A percentile compares a stretch with the other conserved stretches of the same genome.
These are phyloP conservation scores for Silurus lanzhouensis DNA, from an alignment of 2,797 vertebrate genomes.

Conservation along the genomic window DNA sequence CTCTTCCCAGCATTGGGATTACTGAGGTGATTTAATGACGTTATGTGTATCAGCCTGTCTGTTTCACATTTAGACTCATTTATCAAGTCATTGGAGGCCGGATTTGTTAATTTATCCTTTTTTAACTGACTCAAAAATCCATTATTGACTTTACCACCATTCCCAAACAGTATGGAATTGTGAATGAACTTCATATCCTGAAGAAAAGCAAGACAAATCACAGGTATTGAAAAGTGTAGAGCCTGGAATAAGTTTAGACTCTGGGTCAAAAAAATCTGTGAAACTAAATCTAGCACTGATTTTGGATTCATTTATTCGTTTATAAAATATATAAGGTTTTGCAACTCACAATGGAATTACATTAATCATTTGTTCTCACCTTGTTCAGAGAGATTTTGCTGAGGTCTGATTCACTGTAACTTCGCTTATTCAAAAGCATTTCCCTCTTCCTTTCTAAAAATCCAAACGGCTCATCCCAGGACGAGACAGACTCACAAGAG, in stretches of 20 bases:
- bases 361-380: slow-evolving; percentile 32
- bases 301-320: not conserved
- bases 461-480: slow-evolving; percentile 74
- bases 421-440: slow-evolving; percentile 70
- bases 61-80: slow-evolving; percentile 46
- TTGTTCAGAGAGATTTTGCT: slow-evolving; percentile 64
- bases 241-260: not conserved
- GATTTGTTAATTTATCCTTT: slow-evolving; percentile 58
- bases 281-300: not conserved
- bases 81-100: slow-evolving; percentile 5
- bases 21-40: slow-evolving; percentile 26
- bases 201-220: slow-evolving; percentile 30
- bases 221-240: not conserved
- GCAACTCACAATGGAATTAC: too few species aligned
- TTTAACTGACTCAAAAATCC: slow-evolving; percentile 51
- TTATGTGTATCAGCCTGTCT: slow-evolving; percentile 33
- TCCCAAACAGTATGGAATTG: slow-evolving; percentile 50
- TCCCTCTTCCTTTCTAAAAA: slow-evolving; percentile 72
- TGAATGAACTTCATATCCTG: slow-evolving; percentile 65
- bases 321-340: too few species aligned
- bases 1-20: slow-evolving; percentile 53
- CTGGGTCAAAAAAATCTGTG: not conserved
- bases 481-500: slow-evolving; percentile 58
- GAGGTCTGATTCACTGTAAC: slow-evolving; percentile 80
- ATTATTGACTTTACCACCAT: slow-evolving; percentile 57